A percentile compares a stretch with the other conserved stretches of the same genome.
phyloP scores from a whole-genome alignment of 2,113 vertebrate genomes.

The Riparia riparia region DNA sequence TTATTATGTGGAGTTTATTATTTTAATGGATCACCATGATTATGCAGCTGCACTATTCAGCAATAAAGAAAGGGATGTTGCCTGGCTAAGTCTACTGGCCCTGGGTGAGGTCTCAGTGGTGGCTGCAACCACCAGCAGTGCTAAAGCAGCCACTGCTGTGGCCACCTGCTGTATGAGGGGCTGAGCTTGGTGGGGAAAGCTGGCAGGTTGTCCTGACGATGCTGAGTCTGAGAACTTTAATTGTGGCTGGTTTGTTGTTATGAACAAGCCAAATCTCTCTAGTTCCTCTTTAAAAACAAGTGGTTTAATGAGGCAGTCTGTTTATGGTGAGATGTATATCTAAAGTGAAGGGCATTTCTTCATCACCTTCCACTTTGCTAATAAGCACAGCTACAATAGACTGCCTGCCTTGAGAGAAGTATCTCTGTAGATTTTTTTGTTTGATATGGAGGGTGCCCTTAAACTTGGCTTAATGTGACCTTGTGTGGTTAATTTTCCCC shows the following conservation, averaged over 20 bases:
- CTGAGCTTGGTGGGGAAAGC: background rate
- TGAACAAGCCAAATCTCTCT: background rate
- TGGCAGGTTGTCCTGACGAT: background rate
- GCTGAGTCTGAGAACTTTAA: background rate
- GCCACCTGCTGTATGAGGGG: background rate
- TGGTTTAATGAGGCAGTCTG: background rate
- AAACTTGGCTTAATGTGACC: background rate
- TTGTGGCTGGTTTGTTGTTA: background rate
- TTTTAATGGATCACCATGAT: constrained; percentile 41
- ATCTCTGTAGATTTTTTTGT: background rate
- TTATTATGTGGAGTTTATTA: constrained; percentile 36
- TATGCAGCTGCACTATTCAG: background rate
- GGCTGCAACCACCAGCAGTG: background rate
- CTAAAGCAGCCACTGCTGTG: background rate
- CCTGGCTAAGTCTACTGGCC: background rate
- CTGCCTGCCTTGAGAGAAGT: background rate
- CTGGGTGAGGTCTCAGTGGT: background rate
- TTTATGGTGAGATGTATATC: constrained; percentile 28
- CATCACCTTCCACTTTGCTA: background rate
- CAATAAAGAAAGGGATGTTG: constrained; percentile 13
- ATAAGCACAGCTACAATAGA: background rate
- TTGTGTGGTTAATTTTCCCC: background rate
- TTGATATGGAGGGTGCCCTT: background rate
- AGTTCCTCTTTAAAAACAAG: constrained; percentile 23
- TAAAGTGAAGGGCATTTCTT: constrained; percentile 24